These are phyloP conservation scores for Orchesella cincta DNA, from an alignment of 1,140 invertebrate species.

Conservation along the genomic window DNA sequence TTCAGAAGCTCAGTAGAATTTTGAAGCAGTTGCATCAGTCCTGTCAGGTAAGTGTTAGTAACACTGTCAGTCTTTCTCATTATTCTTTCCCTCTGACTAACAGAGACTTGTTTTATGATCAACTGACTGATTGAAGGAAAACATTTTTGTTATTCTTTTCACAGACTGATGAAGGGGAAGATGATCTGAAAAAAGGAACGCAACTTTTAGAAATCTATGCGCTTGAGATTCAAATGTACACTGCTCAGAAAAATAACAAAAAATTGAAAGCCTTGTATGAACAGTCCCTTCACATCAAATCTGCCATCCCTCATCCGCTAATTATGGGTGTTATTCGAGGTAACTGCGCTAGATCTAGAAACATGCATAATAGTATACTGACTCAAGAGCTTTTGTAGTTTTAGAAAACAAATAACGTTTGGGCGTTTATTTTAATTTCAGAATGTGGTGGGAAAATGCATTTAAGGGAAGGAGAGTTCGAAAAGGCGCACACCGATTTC, in stretches of 20 bases:
- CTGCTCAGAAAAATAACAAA: constrained; percentile 99
- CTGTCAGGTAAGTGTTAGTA: constrained; percentile 72
- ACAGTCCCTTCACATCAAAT: constrained; percentile 97
- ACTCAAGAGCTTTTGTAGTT: not conserved
- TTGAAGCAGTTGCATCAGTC: constrained; percentile 96
- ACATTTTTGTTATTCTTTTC: constrained; percentile 50
- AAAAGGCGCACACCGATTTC: constrained; percentile 98
- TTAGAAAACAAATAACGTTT: not conserved
- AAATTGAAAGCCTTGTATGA: constrained; percentile 98
- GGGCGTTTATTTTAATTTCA: constrained; percentile 59
- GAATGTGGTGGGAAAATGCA: constrained; percentile 99
- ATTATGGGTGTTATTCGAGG: constrained; percentile 99
- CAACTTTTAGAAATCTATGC: constrained; percentile 98
- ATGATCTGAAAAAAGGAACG: constrained; percentile 98
- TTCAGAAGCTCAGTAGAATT: constrained; percentile 91
- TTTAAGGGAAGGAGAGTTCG: constrained; percentile 95
- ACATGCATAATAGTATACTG: not conserved
- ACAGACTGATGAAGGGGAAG: constrained; percentile 97
- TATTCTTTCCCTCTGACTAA: not conserved
- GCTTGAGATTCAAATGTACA: constrained; percentile 99
- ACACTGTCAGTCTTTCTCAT: not conserved
- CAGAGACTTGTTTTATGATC: constrained; percentile 20
- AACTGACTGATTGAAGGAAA: not conserved
- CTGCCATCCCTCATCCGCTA: constrained; percentile 97
- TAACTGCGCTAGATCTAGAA: constrained; percentile 58